phyloP scores from a whole-genome alignment of 92 coral and sea anemone species.

The Parazoanthus atlanticus region DNA sequence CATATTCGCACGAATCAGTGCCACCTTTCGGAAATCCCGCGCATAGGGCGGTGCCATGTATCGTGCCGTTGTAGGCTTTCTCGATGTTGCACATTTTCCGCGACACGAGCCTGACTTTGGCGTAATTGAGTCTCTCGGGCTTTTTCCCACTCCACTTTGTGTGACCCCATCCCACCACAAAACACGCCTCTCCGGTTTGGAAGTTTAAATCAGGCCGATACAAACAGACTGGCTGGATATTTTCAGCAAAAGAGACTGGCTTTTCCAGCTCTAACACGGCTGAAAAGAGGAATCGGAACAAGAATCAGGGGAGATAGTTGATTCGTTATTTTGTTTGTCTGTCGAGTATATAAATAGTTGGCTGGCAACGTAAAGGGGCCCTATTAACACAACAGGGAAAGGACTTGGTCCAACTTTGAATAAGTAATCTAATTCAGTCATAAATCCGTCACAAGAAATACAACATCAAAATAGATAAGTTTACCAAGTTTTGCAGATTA shows the following conservation, averaged over 20 bases:
- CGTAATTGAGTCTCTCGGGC: conserved; percentile 70
- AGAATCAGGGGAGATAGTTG: no score
- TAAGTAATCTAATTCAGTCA: no score
- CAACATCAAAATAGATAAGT: no score
- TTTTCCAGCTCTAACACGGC: conserved; percentile 69
- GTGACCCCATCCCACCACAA: conserved; percentile 92
- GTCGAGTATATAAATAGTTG: background rate
- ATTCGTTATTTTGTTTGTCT: background rate
- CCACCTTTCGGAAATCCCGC: conserved; percentile 81
- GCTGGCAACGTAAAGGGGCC: no score
- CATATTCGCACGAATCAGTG: conserved; percentile 83
- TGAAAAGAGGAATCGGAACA: conserved; percentile 27
- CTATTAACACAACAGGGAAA: no score
- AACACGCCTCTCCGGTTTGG: conserved; percentile 63
- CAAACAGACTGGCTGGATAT: conserved; percentile 77
- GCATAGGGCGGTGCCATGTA: conserved; percentile 82
- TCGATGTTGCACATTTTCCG: conserved; percentile 69
- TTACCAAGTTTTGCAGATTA: no score
- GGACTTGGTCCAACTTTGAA: no score
- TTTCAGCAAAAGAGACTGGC: conserved; percentile 50
- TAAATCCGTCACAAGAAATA: no score
- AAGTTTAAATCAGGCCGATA: conserved; percentile 62
- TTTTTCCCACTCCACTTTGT: conserved; percentile 73
- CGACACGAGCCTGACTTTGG: conserved; percentile 72
- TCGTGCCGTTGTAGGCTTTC: conserved; percentile 82